Evolutionary conservation across 2,888 invertebrate species (phyloP).

Genomic region (Zygaena filipendulae): DNA sequence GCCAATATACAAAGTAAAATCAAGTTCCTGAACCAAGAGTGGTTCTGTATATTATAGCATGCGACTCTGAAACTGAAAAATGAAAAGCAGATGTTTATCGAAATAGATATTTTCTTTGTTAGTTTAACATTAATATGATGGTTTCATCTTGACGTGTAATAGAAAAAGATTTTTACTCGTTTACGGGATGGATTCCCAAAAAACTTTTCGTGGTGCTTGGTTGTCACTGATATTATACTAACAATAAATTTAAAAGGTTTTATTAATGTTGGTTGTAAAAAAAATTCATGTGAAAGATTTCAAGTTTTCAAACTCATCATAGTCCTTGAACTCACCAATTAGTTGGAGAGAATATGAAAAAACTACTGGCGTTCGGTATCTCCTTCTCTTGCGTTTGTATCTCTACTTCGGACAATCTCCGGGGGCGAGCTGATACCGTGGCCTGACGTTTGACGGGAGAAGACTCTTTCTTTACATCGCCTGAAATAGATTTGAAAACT

Average conservation of each 20-base stretch:
- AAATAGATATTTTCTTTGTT: too few species aligned
- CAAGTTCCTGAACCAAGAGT: constrained; percentile 94
- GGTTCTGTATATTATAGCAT: constrained; percentile 96
- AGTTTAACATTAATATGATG: too few species aligned
- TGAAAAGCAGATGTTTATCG: too few species aligned
- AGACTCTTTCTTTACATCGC: constrained; percentile 42
- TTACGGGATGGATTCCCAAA: too few species aligned
- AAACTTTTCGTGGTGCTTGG: too few species aligned
- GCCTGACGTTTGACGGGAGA: constrained; percentile 26
- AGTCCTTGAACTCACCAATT: constrained; percentile 92
- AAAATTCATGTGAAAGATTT: too few species aligned
- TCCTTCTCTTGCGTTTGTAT: constrained; percentile 84
- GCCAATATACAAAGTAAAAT: constrained; percentile 97
- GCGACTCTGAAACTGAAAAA: constrained; percentile 89
- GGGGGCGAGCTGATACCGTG: constrained; percentile 75
- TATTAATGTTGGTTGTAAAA: too few species aligned
- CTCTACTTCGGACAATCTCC: constrained; percentile 85
- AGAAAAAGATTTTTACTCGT: too few species aligned
- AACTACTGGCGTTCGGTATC: constrained; percentile 88
- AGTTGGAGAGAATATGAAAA: constrained; percentile 89
- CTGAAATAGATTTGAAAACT: constrained; percentile 25
- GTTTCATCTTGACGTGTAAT: too few species aligned
- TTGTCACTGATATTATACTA: too few species aligned
- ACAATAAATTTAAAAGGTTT: too few species aligned
- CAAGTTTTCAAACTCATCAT: too few species aligned